Percentiles rank a stretch among this genome's conserved stretches.
These are phyloP conservation scores for Lophotriccus pileatus DNA, from an alignment of 2,797 vertebrate species.

Conservation along the genomic window DNA sequence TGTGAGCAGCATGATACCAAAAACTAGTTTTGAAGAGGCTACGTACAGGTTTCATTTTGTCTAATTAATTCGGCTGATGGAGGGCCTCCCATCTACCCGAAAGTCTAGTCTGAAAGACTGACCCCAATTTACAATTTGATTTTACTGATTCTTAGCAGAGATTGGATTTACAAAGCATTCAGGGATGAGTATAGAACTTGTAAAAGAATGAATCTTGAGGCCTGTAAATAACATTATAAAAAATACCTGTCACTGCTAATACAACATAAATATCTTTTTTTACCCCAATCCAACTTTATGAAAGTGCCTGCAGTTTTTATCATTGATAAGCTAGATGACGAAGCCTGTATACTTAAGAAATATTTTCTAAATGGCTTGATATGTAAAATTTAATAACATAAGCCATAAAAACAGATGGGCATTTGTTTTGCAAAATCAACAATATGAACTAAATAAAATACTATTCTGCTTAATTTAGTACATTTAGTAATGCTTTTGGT, in stretches of 20 bases:
- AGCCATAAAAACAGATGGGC: slow-evolving; percentile 52
- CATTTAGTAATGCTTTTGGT: not conserved
- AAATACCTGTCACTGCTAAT: slow-evolving; percentile 42
- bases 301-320: slow-evolving; percentile 25
- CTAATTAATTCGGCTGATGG: not conserved
- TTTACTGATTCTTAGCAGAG: slow-evolving; percentile 24
- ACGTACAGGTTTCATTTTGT: not conserved
- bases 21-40: not conserved
- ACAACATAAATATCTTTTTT: slow-evolving; percentile 24
- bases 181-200: slow-evolving; percentile 1
- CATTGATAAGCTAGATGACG: slow-evolving; percentile 33
- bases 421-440: slow-evolving; percentile 56
- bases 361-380: slow-evolving; percentile 26
- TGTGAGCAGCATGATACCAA: not conserved
- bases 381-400: slow-evolving; percentile 34
- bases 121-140: slow-evolving; percentile 12
- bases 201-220: slow-evolving; percentile 37
- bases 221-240: slow-evolving; percentile 57
- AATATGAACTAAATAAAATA: slow-evolving; percentile 38
- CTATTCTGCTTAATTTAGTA: slow-evolving; percentile 45
- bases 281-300: not conserved
- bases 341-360: not conserved
- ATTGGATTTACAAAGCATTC: slow-evolving; percentile 25
- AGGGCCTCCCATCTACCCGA: not conserved
- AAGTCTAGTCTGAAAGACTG: not conserved